Base-by-base conservation (phyloP, 2,113 vertebrate species). In the Hemicordylus capensis region DNA sequence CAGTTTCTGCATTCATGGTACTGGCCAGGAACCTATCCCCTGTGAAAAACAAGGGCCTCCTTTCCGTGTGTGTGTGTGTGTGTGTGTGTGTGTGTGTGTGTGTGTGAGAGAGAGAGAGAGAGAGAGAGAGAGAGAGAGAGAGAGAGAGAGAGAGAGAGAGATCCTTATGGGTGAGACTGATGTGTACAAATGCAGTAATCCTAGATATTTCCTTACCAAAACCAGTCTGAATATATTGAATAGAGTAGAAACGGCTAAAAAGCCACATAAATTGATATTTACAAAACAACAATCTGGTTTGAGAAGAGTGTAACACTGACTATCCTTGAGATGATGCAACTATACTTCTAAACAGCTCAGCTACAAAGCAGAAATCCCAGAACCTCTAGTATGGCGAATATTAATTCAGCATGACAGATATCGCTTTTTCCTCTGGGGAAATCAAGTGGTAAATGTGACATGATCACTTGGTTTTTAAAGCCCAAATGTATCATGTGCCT, bases 361-460 rank as follows among this genome's bases (percentile, higher is more conserved):
- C 69, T 76, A 88, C 92, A 81, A 51, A 91, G 64, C 66, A 92
- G 86, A 54, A 90, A 89, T 87, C 72, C 58, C 39, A 80, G 70
- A 66, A 6, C 54, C 85, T 64, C 31, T 51, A 46, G 22, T 37
- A 46, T 2, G 22, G 12, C 54, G 85, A 63, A 91, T 89, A 80
- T 5, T 17, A 80, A 80, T 46, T 91, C 67, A 83, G 82, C 78
- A 39, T 78, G 77, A 74, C 70, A 77, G 26, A n/a, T n/a, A n/a
- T n/a, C 58, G 22, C 6, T 64, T 10, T 64, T 64, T 73, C 77
- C 92, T 88, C 77, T 15, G 72, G 67, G 82, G 78, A 78, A 91
- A 56, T 64, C 42, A 76, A 93, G 72, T 20, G 61, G 76, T 37
- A 86, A 88, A 48, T 2, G 77, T 0, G 6, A 80, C 90, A 82